Evolutionary conservation across 2,888 invertebrate genomes (phyloP).

Genomic region (Chalcosyrphus nemorum): DNA sequence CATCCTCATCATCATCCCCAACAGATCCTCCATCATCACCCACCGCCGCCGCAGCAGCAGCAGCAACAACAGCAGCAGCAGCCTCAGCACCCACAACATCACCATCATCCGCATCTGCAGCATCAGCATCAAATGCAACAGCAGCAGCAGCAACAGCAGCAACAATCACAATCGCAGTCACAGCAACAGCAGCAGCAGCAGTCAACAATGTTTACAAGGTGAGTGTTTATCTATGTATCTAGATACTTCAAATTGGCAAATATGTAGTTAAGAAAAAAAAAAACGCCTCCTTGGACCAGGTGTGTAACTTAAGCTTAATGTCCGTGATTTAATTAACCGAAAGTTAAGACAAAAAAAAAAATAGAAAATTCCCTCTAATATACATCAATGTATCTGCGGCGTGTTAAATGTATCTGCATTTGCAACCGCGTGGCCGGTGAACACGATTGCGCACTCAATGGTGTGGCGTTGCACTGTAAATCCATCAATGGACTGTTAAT

Average conservation of each 20-base stretch:
- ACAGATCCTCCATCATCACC: slow-evolving; percentile 74
- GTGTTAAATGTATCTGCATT: slow-evolving; percentile 41
- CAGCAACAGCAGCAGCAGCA: slow-evolving; percentile 75
- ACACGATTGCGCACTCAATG: slow-evolving; percentile 71
- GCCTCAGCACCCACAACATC: slow-evolving; percentile 71
- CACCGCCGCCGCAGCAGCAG: slow-evolving; percentile 56
- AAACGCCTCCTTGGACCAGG: slow-evolving; percentile 61
- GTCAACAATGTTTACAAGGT: slow-evolving; percentile 77
- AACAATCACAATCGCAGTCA: slow-evolving; percentile 69
- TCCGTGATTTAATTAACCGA: slow-evolving; percentile 67
- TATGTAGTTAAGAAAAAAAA: slow-evolving; percentile 9
- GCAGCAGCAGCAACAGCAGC: slow-evolving; percentile 65
- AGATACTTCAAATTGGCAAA: slow-evolving; percentile 34
- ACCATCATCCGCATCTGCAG: slow-evolving; percentile 49
- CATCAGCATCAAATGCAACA: slow-evolving; percentile 67
- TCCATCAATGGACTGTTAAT: slow-evolving; percentile 65
- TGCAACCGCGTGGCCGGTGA: slow-evolving; percentile 17
- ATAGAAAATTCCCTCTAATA: slow-evolving; percentile 32
- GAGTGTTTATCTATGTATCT: slow-evolving; percentile 49
- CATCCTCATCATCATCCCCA: slow-evolving; percentile 75
- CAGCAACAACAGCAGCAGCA: slow-evolving; percentile 31
- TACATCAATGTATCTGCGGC: slow-evolving; percentile 18
- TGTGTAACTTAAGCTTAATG: slow-evolving; percentile 30
- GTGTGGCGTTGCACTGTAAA: slow-evolving; percentile 46
- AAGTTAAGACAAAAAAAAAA: slow-evolving; percentile 30